Percentiles rank a stretch among this genome's conserved stretches.
phyloP scores from a whole-genome alignment of 2,113 vertebrate genomes.

The Neolamprologus sp. region DNA sequence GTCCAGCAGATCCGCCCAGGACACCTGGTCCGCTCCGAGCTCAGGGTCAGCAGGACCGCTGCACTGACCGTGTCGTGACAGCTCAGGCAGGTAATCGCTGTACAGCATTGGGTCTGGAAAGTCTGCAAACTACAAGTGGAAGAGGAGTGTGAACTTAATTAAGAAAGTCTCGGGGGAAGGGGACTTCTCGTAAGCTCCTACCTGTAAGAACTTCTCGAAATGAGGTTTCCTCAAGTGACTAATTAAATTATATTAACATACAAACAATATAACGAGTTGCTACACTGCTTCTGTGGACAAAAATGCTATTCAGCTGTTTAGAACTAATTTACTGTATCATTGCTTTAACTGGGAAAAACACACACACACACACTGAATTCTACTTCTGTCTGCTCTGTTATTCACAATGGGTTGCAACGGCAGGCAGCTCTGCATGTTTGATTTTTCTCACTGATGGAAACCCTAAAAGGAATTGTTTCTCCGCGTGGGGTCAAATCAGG shows the following conservation, averaged over 20 bases:
- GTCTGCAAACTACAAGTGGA: slow-evolving; percentile 79
- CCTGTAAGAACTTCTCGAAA: neutral
- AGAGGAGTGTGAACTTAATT: neutral
- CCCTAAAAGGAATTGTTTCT: neutral
- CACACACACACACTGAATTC: neutral
- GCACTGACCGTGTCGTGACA: slow-evolving; percentile 74
- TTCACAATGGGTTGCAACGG: neutral
- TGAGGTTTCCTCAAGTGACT: neutral
- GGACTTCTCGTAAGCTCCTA: neutral
- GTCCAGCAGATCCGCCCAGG: slow-evolving; percentile 84
- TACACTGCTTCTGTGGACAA: neutral
- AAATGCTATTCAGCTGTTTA: neutral
- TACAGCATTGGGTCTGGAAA: slow-evolving; percentile 89
- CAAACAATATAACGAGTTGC: neutral
- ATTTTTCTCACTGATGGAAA: neutral
- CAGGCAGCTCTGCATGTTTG: neutral
- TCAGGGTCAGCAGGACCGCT: slow-evolving; percentile 67
- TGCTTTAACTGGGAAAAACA: neutral
- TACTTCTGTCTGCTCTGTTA: neutral
- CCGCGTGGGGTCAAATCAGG: neutral
- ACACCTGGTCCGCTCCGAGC: slow-evolving; percentile 75
- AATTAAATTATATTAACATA: neutral
- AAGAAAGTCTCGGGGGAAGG: neutral
- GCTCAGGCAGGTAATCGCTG: slow-evolving; percentile 88
- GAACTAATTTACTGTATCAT: neutral